Evolutionary conservation across 2,113 vertebrate species (phyloP).

Genomic region (Labeo rohita): DNA sequence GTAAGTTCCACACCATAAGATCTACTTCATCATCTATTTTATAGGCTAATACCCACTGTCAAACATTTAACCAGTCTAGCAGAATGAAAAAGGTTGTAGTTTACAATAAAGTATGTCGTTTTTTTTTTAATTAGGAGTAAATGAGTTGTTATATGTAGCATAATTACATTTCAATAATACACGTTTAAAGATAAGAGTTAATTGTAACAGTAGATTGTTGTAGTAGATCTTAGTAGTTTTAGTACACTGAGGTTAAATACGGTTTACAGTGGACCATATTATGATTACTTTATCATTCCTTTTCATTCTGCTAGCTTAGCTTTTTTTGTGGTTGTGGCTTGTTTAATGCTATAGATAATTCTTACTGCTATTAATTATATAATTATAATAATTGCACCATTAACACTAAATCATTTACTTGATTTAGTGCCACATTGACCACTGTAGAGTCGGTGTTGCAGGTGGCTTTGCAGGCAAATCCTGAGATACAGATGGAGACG

Average conservation of each 20-base stretch:
- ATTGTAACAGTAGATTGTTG: too few relatives aligned
- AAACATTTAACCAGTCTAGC: neutral
- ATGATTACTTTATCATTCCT: neutral
- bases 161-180: neutral
- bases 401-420: neutral
- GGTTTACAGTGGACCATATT: neutral
- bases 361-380: neutral
- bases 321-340: neutral
- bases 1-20: neutral
- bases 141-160: neutral
- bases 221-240: too few relatives aligned
- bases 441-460: neutral
- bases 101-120: neutral
- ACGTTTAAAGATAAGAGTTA: too few relatives aligned
- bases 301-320: neutral
- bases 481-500: conserved; percentile 24
- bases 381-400: neutral
- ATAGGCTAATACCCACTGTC: neutral
- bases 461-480: conserved; percentile 6
- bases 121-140: neutral
- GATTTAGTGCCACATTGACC: neutral
- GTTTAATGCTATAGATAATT: neutral
- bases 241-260: neutral
- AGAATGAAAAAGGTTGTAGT: neutral
- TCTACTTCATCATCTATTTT: neutral